Evolutionary conservation across 1,140 invertebrate genomes (phyloP), one percentile per base, ranked within the genome.

Genomic region (Pectinophora gossypiella): DNA sequence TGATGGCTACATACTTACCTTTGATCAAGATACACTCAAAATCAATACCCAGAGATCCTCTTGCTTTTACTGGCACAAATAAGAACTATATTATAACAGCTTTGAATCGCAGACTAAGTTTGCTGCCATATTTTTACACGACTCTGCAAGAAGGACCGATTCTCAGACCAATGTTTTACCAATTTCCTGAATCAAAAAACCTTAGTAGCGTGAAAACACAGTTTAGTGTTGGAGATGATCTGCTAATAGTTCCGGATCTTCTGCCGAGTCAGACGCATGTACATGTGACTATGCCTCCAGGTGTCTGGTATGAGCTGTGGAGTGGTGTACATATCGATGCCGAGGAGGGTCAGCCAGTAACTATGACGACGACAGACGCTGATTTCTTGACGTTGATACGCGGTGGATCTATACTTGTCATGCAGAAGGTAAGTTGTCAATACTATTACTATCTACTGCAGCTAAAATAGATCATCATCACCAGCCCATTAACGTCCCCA

Each of bases 151-250:
- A 72, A 43, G 84, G 81, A 6, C 80, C 84, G 0, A 38, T 87
- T 4, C 27, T 87, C 1, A 54, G 84, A 10, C 84, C 84, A 1
- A 87, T 87, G 84, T 87, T 87, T 48, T 87, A 82, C 21, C 78
- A 87, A 35, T 87, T 69, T 21, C 84, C 82, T 7, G 23, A 46
- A 2, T 54, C 59, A n/a, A 51, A 64, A 15, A 18, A 48, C n/a
- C 36, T 85, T 5, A 56, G 64, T 15, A 54, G 77, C 20, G 51
- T 76, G 16, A 72, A 48, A 20, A 72, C 59, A 1, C 82, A 87
- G 48, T 87, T 80, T 46, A 72, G 66, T 52, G 77, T 85, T 2
- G 84, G 84, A 6, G 70, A 85, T 19, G 58, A 59, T 47, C 54
- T 87, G 10, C 35, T 87, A 6, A 82, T 85, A 42, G 71, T 72